Percentiles rank a stretch among this genome's conserved stretches.
Evolutionary conservation across 2,113 vertebrate genomes (phyloP).

Genomic region (Amia ocellicauda): DNA sequence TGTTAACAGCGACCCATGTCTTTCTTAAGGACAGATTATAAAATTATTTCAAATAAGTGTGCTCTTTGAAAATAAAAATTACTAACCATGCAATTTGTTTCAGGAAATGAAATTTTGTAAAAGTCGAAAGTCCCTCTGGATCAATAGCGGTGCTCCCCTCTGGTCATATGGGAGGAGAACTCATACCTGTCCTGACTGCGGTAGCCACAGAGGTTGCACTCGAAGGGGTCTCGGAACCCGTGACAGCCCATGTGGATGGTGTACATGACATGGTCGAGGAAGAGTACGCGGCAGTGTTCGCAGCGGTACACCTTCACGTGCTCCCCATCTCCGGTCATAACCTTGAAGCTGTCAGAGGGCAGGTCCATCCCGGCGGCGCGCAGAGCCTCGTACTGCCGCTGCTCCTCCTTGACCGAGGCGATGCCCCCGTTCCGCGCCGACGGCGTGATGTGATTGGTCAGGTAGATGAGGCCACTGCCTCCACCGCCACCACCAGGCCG

Average conservation of each 20-base stretch:
- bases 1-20: too few species aligned
- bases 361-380: constrained; percentile 68
- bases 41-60: too few species aligned
- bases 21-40: too few species aligned
- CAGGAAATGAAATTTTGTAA: too few species aligned
- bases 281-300: constrained; percentile 91
- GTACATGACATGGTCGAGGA: constrained; percentile 98
- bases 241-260: constrained; percentile 99
- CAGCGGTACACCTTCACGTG: constrained; percentile 87
- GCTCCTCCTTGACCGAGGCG: constrained; percentile 84
- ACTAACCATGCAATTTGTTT: too few species aligned
- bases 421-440: constrained; percentile 85
- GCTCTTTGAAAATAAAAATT: too few species aligned
- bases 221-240: constrained; percentile 93
- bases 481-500: constrained; percentile 40
- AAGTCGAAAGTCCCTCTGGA: too few species aligned
- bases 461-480: constrained; percentile 84
- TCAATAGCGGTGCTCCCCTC: constrained; percentile 90
- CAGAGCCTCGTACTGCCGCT: constrained; percentile 80
- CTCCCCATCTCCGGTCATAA: constrained; percentile 80
- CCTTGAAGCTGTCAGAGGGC: constrained; percentile 83
- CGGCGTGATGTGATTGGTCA: constrained; percentile 87
- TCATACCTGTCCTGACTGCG: constrained; percentile 96
- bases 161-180: constrained; percentile 96
- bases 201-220: constrained; percentile 98